Evolutionary conservation across 2,888 invertebrate genomes (phyloP).

Genomic region (Pinctada fucata): DNA sequence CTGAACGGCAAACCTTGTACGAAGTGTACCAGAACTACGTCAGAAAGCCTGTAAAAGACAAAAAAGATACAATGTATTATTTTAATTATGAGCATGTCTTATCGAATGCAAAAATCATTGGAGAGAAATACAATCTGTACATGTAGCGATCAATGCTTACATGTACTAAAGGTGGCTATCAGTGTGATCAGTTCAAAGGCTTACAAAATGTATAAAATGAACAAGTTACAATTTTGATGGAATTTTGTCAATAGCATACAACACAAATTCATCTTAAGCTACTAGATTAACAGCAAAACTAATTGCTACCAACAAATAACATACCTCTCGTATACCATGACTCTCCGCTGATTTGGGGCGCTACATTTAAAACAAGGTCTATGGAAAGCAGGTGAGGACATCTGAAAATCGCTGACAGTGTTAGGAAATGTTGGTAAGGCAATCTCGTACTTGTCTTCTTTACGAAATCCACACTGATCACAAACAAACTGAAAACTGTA

Average conservation of each 20-base stretch:
- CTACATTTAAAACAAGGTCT: constrained; percentile 68
- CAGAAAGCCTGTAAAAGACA: constrained; percentile 61
- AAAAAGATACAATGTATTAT: not conserved
- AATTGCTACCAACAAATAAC: no score
- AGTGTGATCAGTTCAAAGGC: no score
- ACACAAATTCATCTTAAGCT: no score
- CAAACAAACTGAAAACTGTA: constrained; percentile 62
- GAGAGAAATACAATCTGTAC: no score
- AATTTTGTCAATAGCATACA: no score
- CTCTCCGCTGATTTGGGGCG: constrained; percentile 61
- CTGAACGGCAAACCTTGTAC: constrained; percentile 67
- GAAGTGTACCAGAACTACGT: constrained; percentile 71
- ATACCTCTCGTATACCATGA: constrained; percentile 67
- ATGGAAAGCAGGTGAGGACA: constrained; percentile 59
- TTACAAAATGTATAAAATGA: no score
- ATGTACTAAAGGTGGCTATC: no score
- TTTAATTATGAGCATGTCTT: not conserved
- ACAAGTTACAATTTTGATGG: no score
- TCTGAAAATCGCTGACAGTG: constrained; percentile 62
- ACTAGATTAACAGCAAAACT: no score
- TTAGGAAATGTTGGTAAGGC: constrained; percentile 68
- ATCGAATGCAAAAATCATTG: no score
- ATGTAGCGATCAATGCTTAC: no score
- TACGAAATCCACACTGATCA: constrained; percentile 54
- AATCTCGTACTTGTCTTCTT: constrained; percentile 57